Evolutionary conservation across 2,888 invertebrate genomes (phyloP).

Genomic region (Anarsia innoxiella): DNA sequence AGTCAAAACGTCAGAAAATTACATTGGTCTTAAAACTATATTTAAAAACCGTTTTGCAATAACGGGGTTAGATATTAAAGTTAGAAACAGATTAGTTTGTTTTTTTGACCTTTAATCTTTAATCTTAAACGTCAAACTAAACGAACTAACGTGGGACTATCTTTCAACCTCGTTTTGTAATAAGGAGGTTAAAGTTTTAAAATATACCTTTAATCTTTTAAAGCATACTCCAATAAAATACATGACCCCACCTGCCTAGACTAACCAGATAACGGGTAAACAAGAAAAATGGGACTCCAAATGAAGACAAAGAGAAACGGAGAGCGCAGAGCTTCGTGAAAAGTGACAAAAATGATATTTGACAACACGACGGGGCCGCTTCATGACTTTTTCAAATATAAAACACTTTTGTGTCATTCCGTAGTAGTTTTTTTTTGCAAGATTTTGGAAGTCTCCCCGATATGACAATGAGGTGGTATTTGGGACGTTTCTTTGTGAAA

Average conservation of each 20-base stretch:
- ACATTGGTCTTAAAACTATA: too few relatives aligned
- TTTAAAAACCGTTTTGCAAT: too few relatives aligned
- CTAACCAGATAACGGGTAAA: conserved; percentile 41
- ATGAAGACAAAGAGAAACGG: conserved; percentile 52
- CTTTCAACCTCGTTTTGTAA: too few relatives aligned
- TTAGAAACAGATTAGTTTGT: too few relatives aligned
- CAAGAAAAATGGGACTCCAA: conserved; percentile 53
- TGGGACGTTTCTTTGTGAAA: too few relatives aligned
- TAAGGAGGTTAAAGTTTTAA: too few relatives aligned
- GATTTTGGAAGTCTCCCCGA: neutral
- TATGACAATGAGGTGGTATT: too few relatives aligned
- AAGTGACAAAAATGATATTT: conserved; percentile 48
- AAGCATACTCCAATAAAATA: conserved; percentile 1
- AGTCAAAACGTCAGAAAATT: too few relatives aligned
- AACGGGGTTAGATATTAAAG: too few relatives aligned
- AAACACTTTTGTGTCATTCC: conserved; percentile 14
- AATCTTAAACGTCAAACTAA: too few relatives aligned
- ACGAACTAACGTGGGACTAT: too few relatives aligned
- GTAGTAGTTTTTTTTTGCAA: neutral
- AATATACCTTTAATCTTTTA: neutral
- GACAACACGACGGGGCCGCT: conserved; percentile 27
- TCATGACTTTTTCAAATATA: conserved; percentile 34
- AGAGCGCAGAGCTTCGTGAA: conserved; percentile 22
- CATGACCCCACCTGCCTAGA: neutral
- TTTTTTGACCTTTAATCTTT: too few relatives aligned